These are phyloP conservation scores for Bostrychus sinensis DNA, from an alignment of 2,113 vertebrate species.

Conservation along the genomic window DNA sequence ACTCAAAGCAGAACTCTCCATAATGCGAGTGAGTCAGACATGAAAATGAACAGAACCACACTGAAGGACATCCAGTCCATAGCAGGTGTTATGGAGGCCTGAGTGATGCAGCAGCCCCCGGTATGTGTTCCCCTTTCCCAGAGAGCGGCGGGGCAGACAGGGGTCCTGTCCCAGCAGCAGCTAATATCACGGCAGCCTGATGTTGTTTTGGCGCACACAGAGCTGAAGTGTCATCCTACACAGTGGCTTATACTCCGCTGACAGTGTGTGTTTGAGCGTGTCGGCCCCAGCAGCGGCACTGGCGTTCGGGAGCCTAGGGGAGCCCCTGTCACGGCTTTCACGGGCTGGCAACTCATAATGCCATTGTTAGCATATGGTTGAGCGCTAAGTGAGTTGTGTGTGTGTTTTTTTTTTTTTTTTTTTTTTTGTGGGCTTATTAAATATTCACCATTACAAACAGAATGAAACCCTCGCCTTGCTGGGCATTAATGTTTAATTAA, in stretches of 20 bases:
- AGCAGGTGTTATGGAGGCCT: conserved; percentile 52
- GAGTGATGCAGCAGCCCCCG: conserved; percentile 45
- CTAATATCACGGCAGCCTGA: conserved; percentile 49
- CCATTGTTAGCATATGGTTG: conserved; percentile 72
- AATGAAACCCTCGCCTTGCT: conserved; percentile 66
- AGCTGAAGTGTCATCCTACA: conserved; percentile 40
- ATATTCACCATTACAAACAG: conserved; percentile 79
- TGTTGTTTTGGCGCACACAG: conserved; percentile 49
- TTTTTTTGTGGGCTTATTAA: conserved; percentile 55
- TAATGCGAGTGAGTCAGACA: background rate
- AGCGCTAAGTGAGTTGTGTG: conserved; percentile 63
- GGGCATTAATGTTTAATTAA: conserved; percentile 72
- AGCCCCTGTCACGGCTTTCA: conserved; percentile 38
- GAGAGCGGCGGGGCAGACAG: conserved; percentile 53
- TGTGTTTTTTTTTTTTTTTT: conserved; percentile 33
- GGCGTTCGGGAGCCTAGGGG: conserved; percentile 31
- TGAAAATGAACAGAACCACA: background rate
- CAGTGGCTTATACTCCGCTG: conserved; percentile 29
- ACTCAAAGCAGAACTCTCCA: background rate
- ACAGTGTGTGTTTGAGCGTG: conserved; percentile 13
- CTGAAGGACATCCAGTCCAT: conserved; percentile 39
- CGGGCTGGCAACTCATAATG: conserved; percentile 47
- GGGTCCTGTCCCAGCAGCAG: conserved; percentile 50
- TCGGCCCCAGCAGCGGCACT: background rate
- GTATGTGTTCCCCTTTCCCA: conserved; percentile 42